Conservation (phyloP, 2,113 vertebrate species). For the Dunckerocampus dactyliophorus region DNA sequence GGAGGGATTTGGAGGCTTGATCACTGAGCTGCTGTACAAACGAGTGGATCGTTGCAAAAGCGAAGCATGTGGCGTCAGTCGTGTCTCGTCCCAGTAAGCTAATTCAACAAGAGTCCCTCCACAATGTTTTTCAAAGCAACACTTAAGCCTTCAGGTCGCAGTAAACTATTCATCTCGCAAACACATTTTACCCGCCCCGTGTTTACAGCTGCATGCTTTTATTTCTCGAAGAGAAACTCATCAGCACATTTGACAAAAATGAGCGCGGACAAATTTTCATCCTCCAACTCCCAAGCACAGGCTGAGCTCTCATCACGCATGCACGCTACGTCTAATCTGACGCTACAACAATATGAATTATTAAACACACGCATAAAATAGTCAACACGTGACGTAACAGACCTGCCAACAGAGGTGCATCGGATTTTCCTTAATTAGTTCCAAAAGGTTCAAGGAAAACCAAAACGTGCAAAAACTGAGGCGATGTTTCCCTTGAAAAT, state of each 20-base stretch:
- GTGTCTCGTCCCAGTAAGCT: no score
- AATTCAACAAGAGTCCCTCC: no score
- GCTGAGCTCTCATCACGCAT: neutral
- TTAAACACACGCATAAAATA: conserved; percentile 18
- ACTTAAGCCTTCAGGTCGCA: no score
- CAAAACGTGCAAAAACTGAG: no score
- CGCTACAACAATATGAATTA: conserved; percentile 22
- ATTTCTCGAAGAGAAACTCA: neutral
- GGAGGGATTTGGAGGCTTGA: neutral
- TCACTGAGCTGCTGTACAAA: neutral
- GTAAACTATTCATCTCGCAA: neutral
- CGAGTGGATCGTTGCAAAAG: neutral
- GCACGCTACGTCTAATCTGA: conserved; percentile 8
- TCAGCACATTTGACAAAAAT: neutral
- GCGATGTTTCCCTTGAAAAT: no score
- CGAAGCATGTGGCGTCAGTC: no score
- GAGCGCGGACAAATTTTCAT: neutral
- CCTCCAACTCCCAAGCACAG: neutral
- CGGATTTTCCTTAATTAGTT: no score
- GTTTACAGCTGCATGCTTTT: neutral
- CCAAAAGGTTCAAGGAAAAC: no score
- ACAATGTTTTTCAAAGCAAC: no score
- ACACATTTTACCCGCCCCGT: neutral
- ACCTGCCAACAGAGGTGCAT: neutral
- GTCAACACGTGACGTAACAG: neutral